Evolutionary conservation across 2,113 vertebrate species (phyloP).

Genomic region (Mustela lutreola): DNA sequence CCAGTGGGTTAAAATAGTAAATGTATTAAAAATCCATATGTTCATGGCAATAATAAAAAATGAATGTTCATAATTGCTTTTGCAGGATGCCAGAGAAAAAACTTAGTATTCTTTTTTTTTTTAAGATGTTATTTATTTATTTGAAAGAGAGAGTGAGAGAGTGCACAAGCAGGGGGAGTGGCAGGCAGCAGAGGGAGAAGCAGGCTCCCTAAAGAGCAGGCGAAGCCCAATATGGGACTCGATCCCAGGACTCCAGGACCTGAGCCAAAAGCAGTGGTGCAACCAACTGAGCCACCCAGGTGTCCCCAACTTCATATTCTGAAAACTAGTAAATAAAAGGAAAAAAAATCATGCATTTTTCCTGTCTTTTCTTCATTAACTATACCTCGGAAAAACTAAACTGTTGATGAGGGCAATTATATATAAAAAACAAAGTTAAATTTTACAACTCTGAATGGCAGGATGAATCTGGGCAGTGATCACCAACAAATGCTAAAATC

Average conservation of each 20-base stretch:
- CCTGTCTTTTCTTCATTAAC: constrained; percentile 4
- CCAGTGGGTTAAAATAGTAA: neutral
- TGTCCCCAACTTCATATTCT: neutral
- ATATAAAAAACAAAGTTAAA: constrained; percentile 3
- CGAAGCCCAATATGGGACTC: too few relatives aligned
- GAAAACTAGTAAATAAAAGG: neutral
- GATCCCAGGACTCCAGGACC: too few relatives aligned
- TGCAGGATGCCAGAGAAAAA: neutral
- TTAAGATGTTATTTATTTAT: too few relatives aligned
- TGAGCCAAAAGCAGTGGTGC: too few relatives aligned
- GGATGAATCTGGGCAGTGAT: neutral
- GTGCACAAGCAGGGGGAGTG: too few relatives aligned
- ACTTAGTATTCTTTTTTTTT: neutral
- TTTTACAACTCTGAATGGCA: constrained; percentile 16
- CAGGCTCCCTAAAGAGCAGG: too few relatives aligned
- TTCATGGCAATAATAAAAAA: neutral
- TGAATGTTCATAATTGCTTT: neutral
- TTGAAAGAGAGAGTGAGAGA: too few relatives aligned
- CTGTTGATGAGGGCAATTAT: neutral
- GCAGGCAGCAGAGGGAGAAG: too few relatives aligned
- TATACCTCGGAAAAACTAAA: neutral
- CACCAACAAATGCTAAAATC: neutral
- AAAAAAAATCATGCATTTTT: neutral
- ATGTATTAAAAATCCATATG: neutral
- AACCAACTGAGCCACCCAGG: too few relatives aligned